Evolutionary conservation across 2,113 vertebrate species (phyloP), one percentile per base, ranked within the genome.

Genomic region (Clarias batrachus): DNA sequence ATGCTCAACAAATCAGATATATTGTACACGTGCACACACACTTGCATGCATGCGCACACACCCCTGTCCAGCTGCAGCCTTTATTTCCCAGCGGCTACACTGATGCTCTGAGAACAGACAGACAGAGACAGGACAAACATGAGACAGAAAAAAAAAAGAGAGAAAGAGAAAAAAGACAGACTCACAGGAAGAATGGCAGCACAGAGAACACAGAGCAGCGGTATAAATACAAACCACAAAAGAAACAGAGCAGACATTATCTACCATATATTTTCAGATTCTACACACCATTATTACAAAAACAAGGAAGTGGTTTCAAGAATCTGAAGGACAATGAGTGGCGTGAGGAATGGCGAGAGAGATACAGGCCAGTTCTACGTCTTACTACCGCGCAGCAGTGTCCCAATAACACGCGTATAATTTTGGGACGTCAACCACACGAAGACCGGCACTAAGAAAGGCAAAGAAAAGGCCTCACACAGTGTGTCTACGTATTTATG

Each of bases 291-390:
- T 33, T 33, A 59, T 33, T 30, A 79, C n/a, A 79, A 59, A 19
- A 30, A 59, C 19, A 17, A 78, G 54, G 52, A 78, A 3, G 76
- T 78, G 76, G 6, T 14, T 48, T 57, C 27, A 57, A 78, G 54
- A 79, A 57, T 57, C 7, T 19, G 17, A n/a, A 17, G 70, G 41
- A 23, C 5, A 71, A 30, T 12, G 79, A 60, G n/a, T 41, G n/a
- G 60, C 14, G 37, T 56, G 54, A 82, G 63, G 13, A 63, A 83
- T 80, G 27, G 54, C 81, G 88, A 84, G 62, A 84, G 88, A 74
- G 57, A 87, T 81, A 56, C 4, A 84, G 23, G 68, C 7, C 82
- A 27, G 30, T 57, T 25, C 27, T 57, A 68, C 66, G 4, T 77
- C 54, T 77, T 73, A 37, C 3, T 56, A 60, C 37, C 37, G 4